These are phyloP conservation scores for Pantherophis guttatus DNA, from an alignment of 2,113 vertebrate species.

Conservation along the genomic window DNA sequence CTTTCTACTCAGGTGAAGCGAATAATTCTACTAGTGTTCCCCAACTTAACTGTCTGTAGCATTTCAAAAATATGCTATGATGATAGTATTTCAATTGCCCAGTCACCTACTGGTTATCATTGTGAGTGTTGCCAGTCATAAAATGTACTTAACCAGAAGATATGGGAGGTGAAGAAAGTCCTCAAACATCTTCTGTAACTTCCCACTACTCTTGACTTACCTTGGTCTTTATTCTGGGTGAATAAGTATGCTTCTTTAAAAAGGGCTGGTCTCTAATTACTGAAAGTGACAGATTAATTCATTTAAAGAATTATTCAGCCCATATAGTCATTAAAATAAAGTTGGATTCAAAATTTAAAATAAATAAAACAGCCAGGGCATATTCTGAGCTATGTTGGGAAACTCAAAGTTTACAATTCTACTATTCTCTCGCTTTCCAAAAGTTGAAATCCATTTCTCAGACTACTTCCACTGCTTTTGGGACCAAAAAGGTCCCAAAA, in stretches of 20 bases:
- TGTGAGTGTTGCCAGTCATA: not conserved
- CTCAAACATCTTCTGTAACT: not conserved
- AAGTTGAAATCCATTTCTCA: too few relatives aligned
- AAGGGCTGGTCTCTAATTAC: not conserved
- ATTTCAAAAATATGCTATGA: not conserved
- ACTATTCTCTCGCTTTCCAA: too few relatives aligned
- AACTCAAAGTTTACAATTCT: too few relatives aligned
- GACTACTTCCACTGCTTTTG: too few relatives aligned
- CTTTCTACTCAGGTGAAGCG: not conserved
- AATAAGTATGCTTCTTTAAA: not conserved
- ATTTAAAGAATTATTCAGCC: not conserved
- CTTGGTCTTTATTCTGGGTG: not conserved
- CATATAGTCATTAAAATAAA: too few relatives aligned
- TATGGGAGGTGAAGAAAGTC: not conserved
- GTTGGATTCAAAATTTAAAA: too few relatives aligned
- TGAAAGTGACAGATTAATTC: too few relatives aligned
- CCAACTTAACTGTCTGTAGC: not conserved
- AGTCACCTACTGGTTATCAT: not conserved
- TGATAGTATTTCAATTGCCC: not conserved
- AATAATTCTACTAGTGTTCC: not conserved
- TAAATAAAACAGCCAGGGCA: too few relatives aligned
- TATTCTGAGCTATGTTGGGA: too few relatives aligned
- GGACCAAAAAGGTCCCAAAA: too few relatives aligned
- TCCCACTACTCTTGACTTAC: not conserved
- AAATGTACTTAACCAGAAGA: not conserved